Conservation (phyloP, 2,113 vertebrate genomes). For the Redunca redunca region DNA sequence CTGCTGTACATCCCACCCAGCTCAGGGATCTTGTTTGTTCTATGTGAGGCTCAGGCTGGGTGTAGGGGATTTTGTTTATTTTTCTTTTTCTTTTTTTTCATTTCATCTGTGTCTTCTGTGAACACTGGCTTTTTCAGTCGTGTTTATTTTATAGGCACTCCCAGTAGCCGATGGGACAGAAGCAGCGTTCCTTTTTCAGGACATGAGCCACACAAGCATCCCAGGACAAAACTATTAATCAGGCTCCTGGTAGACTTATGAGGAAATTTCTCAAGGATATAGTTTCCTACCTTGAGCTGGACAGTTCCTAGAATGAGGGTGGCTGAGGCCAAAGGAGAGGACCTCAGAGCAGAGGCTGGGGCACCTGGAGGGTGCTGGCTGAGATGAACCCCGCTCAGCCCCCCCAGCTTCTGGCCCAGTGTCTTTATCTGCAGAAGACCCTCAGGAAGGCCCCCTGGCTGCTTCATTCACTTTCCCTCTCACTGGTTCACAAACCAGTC, state of each 20-base stretch:
- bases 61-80: background rate
- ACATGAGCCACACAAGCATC: background rate
- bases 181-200: background rate
- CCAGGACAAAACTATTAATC: background rate
- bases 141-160: constrained; percentile 8
- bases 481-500: background rate
- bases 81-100: background rate
- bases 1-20: constrained; percentile 39
- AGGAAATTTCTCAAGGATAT: background rate
- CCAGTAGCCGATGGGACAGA: background rate
- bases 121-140: background rate
- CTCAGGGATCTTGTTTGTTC: background rate
- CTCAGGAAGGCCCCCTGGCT: too few species aligned
- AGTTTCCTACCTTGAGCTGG: background rate
- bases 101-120: constrained; percentile 28
- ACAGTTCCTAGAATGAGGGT: background rate
- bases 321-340: background rate
- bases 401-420: too few species aligned
- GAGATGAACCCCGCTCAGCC: background rate
- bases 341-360: background rate
- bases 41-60: background rate
- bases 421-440: too few species aligned
- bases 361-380: background rate
- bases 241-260: background rate
- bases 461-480: background rate